A percentile compares a stretch with the other conserved stretches of the same genome.
Evolutionary conservation across 2,888 invertebrate genomes (phyloP).

Genomic region (Argynnis bischoffii): DNA sequence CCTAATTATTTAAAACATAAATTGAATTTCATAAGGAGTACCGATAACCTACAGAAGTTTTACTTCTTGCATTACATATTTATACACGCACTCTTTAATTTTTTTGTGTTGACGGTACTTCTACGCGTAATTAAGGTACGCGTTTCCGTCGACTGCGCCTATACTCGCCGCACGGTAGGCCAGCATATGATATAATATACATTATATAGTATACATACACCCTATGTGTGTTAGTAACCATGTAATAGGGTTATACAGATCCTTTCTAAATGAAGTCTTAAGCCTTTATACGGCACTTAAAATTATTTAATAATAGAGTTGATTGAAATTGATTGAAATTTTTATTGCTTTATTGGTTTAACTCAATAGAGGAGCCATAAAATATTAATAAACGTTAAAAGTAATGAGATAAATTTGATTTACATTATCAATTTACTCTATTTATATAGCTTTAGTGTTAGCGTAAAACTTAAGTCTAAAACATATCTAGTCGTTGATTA

Average conservation of each 20-base stretch:
- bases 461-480: too few species aligned
- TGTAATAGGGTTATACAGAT: slow-evolving; percentile 27
- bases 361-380: background rate
- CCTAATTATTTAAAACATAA: too few species aligned
- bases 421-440: too few species aligned
- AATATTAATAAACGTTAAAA: background rate
- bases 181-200: slow-evolving; percentile 26
- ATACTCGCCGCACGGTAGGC: slow-evolving; percentile 33
- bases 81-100: too few species aligned
- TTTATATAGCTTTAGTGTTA: too few species aligned
- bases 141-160: slow-evolving; percentile 45
- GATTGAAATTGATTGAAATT: background rate
- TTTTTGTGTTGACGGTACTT: slow-evolving; percentile 4
- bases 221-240: slow-evolving; percentile 2
- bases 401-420: too few species aligned
- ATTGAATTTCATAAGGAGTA: too few species aligned
- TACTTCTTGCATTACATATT: too few species aligned
- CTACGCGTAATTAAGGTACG: slow-evolving; percentile 45
- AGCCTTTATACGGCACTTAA: background rate
- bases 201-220: slow-evolving; percentile 2
- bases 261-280: slow-evolving; percentile 30
- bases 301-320: slow-evolving; percentile 8
- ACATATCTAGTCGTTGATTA: too few species aligned
- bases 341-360: background rate
- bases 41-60: too few species aligned